Percentiles rank a stretch among this genome's conserved stretches.
phyloP scores from a whole-genome alignment of 2,797 vertebrate species.

The Anas bernieri region DNA sequence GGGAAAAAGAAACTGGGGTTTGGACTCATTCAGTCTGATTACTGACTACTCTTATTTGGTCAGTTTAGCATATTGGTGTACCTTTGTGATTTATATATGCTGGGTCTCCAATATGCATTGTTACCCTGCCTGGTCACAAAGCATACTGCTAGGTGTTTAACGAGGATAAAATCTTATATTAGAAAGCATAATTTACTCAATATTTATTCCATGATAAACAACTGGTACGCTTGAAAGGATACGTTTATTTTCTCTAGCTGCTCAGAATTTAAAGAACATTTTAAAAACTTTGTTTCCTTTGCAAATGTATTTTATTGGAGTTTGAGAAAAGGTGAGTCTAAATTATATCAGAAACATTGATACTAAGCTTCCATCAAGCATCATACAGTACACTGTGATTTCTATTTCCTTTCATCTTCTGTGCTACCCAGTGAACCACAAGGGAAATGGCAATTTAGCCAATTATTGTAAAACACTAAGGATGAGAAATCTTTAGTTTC shows the following conservation, averaged over 20 bases:
- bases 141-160: background rate
- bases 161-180: background rate
- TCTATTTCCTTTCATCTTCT: background rate
- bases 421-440: background rate
- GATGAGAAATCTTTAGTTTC: background rate
- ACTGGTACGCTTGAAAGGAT: background rate
- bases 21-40: background rate
- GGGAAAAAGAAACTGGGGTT: background rate
- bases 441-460: background rate
- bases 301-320: background rate
- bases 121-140: background rate
- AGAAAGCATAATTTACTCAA: background rate
- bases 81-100: background rate
- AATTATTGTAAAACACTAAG: background rate
- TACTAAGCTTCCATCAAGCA: background rate
- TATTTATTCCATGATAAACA: background rate
- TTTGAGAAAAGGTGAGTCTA: background rate
- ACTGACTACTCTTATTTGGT: background rate
- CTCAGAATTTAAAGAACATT: background rate
- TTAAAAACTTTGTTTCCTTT: accelerated
- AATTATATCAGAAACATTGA: background rate
- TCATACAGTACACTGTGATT: background rate
- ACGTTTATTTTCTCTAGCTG: background rate
- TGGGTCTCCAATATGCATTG: background rate
- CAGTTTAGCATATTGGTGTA: background rate